Conservation (phyloP, 2,797 vertebrate species). For the Sardinella longiceps region DNA sequence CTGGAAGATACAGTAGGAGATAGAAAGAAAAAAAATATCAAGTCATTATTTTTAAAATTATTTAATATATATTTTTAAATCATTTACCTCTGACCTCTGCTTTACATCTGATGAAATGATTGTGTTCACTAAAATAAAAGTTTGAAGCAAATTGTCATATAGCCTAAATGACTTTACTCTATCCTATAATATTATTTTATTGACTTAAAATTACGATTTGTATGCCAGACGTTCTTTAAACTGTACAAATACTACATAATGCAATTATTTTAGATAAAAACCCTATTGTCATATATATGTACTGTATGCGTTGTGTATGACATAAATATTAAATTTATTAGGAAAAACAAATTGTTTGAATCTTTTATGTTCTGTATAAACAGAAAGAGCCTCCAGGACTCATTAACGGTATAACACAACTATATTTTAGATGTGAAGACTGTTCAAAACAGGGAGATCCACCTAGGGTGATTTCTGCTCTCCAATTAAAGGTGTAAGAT, state of each 20-base stretch:
- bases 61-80: too few species aligned
- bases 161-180: too few species aligned
- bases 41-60: too few species aligned
- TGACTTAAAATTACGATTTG: too few species aligned
- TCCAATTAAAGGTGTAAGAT: constrained; percentile 16
- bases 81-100: too few species aligned
- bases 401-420: not conserved
- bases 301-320: not conserved
- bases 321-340: not conserved
- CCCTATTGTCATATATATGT: not conserved
- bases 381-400: too few species aligned
- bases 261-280: not conserved
- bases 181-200: too few species aligned
- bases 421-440: not conserved
- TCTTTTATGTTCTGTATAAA: not conserved
- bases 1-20: constrained; percentile 35
- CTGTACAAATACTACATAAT: not conserved
- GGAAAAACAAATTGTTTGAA: not conserved
- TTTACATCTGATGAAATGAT: too few species aligned
- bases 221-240: too few species aligned
- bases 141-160: too few species aligned
- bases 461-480: not conserved
- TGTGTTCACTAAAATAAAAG: too few species aligned
- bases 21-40: too few species aligned
- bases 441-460: not conserved